phyloP scores from a whole-genome alignment of 2,797 vertebrate species.

The Rhodeus uyekii region DNA sequence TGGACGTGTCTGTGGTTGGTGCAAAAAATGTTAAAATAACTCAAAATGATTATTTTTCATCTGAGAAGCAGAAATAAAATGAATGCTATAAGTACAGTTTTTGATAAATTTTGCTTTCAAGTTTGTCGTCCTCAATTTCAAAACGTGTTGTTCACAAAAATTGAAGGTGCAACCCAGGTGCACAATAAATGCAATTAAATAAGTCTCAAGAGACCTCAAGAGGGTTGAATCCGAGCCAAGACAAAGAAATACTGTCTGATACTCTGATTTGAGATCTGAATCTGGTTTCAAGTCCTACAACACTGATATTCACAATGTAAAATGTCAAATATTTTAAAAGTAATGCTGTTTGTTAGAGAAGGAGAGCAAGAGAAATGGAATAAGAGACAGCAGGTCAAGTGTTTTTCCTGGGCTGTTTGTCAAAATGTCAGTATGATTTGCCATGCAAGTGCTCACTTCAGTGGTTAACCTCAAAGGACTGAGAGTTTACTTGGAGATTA shows the following conservation, averaged over 20 bases:
- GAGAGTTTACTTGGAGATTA: not conserved
- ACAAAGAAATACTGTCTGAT: not conserved
- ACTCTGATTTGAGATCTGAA: not conserved
- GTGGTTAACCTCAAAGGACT: not conserved
- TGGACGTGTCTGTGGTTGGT: too few species aligned
- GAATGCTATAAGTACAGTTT: too few species aligned
- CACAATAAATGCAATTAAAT: too few species aligned
- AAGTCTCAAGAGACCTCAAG: not conserved
- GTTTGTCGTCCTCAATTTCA: too few species aligned
- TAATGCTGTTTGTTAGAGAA: not conserved
- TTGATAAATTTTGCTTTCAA: too few species aligned
- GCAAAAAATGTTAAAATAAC: too few species aligned
- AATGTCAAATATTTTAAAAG: not conserved
- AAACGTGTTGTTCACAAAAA: too few species aligned
- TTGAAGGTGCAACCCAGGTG: too few species aligned
- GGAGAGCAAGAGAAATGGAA: not conserved
- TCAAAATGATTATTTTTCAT: too few species aligned
- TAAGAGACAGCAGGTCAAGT: not conserved
- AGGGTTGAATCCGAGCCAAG: not conserved
- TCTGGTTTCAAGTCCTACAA: not conserved
- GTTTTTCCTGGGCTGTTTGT: not conserved
- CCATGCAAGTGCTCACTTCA: not conserved
- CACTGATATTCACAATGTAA: not conserved
- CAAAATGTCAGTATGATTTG: slow-evolving; percentile 1
- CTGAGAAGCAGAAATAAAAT: too few species aligned